Evolutionary conservation across 1,140 invertebrate genomes (phyloP), one percentile per base, ranked within the genome.

Genomic region (Drosophila virilis): DNA sequence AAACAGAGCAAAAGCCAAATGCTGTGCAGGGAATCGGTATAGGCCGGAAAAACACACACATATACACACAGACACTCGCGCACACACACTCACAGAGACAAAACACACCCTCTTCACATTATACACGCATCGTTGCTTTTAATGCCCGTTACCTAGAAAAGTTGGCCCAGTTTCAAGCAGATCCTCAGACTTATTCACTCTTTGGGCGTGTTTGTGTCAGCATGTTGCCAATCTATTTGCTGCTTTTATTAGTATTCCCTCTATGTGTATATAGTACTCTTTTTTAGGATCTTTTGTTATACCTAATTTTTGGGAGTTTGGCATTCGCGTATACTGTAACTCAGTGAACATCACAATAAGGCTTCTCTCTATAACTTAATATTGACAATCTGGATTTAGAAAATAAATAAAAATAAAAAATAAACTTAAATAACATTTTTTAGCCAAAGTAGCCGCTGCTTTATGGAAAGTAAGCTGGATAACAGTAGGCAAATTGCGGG

Each of bases 1-100:
- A 75, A 71, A 71, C 67, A 64, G 66, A 71, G 46, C 54, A 59
- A 78, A 77, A 74, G 78, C 84, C 84, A 88, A 86, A 89, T 77
- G 79, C 77, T 77, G 72, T 73, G 62, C 62, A 71, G 69, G 79
- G 83, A 83, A 75, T 75, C 65, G 54, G 12, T 15, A 83, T 89
- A 77, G 78, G 78, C 67, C 62, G 57, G 40, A 40, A 57, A 72
- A 54, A 52, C 35, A 43, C 13, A 40, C 40, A 58, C 59, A 64
- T 38, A 81, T 52, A 60, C 8, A 76, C 61, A 59, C 22, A 13
- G 32, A 9, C 17, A 43, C 12, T 57, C 28, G 50, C 28, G 51
- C 15, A 52, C 22, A 60, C 46, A 13, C 48, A 54, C 12, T 35
- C 42, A 42, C 8, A 37, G 8, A 59, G 8, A 22, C 55, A 8